phyloP scores from a whole-genome alignment of 2,113 vertebrate species.

The Dunckerocampus dactyliophorus region DNA sequence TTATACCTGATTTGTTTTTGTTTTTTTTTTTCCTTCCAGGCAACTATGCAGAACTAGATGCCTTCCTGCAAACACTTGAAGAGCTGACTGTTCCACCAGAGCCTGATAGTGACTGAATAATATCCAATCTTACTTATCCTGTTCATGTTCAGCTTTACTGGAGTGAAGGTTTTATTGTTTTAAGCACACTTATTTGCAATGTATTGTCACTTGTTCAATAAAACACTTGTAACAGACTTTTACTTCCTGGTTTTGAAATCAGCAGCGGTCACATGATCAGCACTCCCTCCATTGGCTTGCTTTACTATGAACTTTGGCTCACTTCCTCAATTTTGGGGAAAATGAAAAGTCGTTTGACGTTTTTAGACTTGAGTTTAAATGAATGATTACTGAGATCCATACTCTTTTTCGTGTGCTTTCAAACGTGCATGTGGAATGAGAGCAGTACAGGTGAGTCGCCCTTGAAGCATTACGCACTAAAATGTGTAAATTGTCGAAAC shows the following conservation, averaged over 20 bases:
- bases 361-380: not conserved
- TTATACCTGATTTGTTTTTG: too few species aligned
- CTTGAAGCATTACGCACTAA: not conserved
- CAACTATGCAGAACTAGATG: conserved; percentile 28
- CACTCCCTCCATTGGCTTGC: conserved; percentile 21
- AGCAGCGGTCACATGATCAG: conserved; percentile 51
- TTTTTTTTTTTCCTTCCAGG: conserved; percentile 22
- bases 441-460: not conserved
- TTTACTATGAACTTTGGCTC: conserved; percentile 65
- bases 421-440: not conserved
- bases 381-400: too few species aligned
- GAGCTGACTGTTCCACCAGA: conserved; percentile 60
- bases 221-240: not conserved
- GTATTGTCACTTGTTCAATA: not conserved
- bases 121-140: not conserved
- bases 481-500: not conserved
- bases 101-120: conserved; percentile 16
- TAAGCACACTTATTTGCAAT: not conserved
- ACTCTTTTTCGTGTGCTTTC: not conserved
- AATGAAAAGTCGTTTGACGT: not conserved
- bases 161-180: conserved; percentile 36
- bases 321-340: conserved; percentile 34
- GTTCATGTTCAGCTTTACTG: conserved; percentile 1
- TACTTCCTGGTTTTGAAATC: conserved; percentile 47
- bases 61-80: conserved; percentile 55